A percentile compares a stretch with the other conserved stretches of the same genome.
Evolutionary conservation across 2,888 invertebrate species (phyloP).

Genomic region (Dolichopus griseipennis): DNA sequence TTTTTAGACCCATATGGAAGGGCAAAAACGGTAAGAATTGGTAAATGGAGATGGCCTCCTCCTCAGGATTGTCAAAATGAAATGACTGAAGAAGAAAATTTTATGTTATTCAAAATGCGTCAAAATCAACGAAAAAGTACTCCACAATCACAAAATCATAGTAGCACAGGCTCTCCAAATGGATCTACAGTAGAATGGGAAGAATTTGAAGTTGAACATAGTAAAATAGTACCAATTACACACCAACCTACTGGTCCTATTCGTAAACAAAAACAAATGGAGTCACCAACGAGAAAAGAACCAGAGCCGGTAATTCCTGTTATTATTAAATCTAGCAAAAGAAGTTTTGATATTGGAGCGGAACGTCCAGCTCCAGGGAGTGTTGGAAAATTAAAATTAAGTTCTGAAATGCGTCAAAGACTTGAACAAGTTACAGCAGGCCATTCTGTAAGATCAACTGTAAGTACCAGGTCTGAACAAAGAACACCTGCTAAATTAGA

Average conservation of each 20-base stretch:
- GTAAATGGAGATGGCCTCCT: conserved; percentile 95
- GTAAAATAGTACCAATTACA: conserved; percentile 34
- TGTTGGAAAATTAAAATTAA: conserved; percentile 81
- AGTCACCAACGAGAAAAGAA: conserved; percentile 13
- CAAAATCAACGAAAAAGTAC: conserved; percentile 74
- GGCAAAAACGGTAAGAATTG: conserved; percentile 89
- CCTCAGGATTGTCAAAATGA: conserved; percentile 63
- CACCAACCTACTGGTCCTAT: conserved; percentile 31
- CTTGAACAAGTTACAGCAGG: conserved; percentile 82
- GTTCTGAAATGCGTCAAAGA: conserved; percentile 84
- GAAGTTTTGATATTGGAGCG: conserved; percentile 73
- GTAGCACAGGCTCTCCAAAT: conserved; percentile 35
- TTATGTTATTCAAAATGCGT: conserved; percentile 80
- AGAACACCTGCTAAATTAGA: conserved; percentile 71
- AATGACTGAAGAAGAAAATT: conserved; percentile 68
- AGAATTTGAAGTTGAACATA: conserved; percentile 67
- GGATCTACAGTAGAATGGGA: conserved; percentile 68
- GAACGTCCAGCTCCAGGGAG: conserved; percentile 76
- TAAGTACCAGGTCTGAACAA: conserved; percentile 61
- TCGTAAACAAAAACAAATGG: conserved; percentile 13
- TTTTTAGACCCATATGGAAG: conserved; percentile 86
- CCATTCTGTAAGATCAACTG: conserved; percentile 72
- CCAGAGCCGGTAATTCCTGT: conserved; percentile 30
- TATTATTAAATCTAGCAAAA: conserved; percentile 32
- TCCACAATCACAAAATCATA: conserved; percentile 50